Percentiles rank a stretch among this genome's conserved stretches.
Evolutionary conservation across 2,888 invertebrate genomes (phyloP).

Genomic region (Matsumyia berberina): DNA sequence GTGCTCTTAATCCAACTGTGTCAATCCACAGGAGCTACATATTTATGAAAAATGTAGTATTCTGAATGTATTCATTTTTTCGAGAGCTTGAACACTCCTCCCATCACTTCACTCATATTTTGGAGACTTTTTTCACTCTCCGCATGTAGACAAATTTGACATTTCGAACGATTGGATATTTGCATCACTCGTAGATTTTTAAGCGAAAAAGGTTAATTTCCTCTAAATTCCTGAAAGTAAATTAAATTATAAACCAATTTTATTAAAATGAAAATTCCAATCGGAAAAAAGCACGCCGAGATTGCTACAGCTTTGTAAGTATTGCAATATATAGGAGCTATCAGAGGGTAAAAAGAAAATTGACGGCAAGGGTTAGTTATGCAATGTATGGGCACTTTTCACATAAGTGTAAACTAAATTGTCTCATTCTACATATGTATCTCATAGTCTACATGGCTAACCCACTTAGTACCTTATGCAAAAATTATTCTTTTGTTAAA

Average conservation of each 20-base stretch:
- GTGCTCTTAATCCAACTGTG: no score
- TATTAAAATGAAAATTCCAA: conserved; percentile 81
- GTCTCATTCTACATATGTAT: no score
- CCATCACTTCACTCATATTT: neutral
- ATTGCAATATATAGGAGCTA: no score
- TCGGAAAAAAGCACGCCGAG: conserved; percentile 88
- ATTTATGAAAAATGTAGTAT: no score
- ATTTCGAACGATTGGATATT: conserved; percentile 1
- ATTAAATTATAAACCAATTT: neutral
- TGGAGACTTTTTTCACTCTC: conserved; percentile 9
- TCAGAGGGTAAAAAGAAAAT: conserved; percentile 78
- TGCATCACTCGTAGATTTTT: conserved; percentile 33
- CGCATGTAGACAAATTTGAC: conserved; percentile 47
- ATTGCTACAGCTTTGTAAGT: conserved; percentile 85
- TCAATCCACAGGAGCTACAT: no score
- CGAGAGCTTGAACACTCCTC: neutral
- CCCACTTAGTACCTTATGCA: neutral
- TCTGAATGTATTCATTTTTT: conserved; percentile 7
- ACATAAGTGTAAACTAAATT: no score
- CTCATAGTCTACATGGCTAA: no score
- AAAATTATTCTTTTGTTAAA: neutral
- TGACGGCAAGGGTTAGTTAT: conserved; percentile 33
- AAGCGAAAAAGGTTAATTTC: conserved; percentile 15
- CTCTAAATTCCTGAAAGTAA: neutral
- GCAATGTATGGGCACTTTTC: conserved; percentile 17